Base-by-base conservation (phyloP, 2,888 invertebrate genomes). In the Ischnura elegans region DNA sequence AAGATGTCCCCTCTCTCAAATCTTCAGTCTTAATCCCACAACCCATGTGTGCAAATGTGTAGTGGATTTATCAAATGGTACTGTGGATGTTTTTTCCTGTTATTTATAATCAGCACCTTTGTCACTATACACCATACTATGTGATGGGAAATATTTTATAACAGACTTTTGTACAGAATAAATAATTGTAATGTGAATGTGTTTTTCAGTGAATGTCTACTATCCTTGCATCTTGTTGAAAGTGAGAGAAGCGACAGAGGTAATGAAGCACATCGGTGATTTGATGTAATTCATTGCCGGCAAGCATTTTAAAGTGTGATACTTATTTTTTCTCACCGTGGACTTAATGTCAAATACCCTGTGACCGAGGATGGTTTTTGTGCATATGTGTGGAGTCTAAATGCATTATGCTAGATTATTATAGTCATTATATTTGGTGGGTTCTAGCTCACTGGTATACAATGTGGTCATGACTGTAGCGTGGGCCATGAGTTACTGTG, bases 121-220 rank as follows among this genome's bases (percentile, higher is more conserved):
- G 95, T 95, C 95, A 95, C 95, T 95, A 94, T 94, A 95, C 95
- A 95, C 95, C 95, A 95, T 95, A 95, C 95, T 95, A 94, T 95
- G 95, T 95, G 95, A 95, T 95, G 95, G 95, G 95, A 95, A 95
- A 95, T 95, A 95, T 95, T 95, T 95, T 95, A 95, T 95, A 95
- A 95, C 95, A 95, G 95, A 95, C 95, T 95, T 95, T 95, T 95
- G 95, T 95, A 95, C 95, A 95, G 95, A 95, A 95, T 95, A 95
- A 95, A 95, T 94, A 95, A 95, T 94, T 95, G 94, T 95, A 95
- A 90, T 90, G 90, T 90, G 90, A 90, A 42, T 45, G 55, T 66
- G 90, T 90, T 90, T 55, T 90, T 66, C 45, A 90, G 61, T 90
- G 90, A 90, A 66, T 90, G 61, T 43, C 55, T 90, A 66, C 43